Evolutionary conservation across 1,140 invertebrate genomes (phyloP).

Genomic region (Grapholita molesta): DNA sequence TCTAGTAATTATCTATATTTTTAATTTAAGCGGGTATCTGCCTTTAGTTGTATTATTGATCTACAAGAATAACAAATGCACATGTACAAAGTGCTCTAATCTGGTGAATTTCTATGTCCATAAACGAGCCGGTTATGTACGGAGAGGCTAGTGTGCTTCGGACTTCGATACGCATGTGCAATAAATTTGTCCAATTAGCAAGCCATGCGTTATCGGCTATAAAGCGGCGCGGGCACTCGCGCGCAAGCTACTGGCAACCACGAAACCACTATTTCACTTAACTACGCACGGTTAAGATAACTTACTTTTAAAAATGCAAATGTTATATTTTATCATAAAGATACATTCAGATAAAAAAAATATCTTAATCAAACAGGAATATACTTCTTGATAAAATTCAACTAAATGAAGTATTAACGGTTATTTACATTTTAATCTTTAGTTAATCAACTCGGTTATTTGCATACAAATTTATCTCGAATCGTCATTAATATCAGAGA

Average conservation of each 20-base stretch:
- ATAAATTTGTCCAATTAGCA: constrained; percentile 32
- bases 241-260: neutral
- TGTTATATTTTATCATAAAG: no score
- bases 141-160: neutral
- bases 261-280: neutral
- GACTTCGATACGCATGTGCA: constrained; percentile 23
- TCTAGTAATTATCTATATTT: no score
- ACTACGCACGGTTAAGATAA: no score
- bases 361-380: neutral
- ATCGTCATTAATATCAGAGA: neutral
- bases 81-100: no score
- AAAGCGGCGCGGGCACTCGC: constrained; percentile 21
- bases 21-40: no score
- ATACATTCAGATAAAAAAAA: neutral
- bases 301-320: no score
- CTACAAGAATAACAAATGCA: no score
- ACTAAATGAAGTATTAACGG: neutral
- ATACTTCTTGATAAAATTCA: neutral
- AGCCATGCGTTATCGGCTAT: constrained; percentile 21
- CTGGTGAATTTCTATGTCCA: neutral
- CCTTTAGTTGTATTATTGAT: no score
- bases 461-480: neutral
- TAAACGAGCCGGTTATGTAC: neutral
- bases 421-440: neutral
- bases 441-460: neutral